Evolutionary conservation across 1,140 invertebrate species (phyloP).

Genomic region (Caenorhabditis briggsae): DNA sequence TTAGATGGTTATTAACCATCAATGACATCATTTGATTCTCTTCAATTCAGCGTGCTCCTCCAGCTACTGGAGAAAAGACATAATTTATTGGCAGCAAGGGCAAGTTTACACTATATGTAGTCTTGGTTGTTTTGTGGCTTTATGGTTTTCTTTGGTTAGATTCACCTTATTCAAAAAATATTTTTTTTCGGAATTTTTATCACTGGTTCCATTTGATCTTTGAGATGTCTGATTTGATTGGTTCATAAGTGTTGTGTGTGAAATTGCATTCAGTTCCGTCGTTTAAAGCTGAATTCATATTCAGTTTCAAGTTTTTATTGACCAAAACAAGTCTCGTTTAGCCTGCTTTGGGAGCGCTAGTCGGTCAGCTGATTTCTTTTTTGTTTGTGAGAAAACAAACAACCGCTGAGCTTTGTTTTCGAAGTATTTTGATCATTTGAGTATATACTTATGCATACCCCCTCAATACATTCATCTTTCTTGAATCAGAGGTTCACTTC

Average conservation of each 20-base stretch:
- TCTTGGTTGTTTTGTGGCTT: not conserved
- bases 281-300: too few relatives aligned
- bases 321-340: too few relatives aligned
- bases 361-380: not conserved
- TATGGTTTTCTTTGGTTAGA: not conserved
- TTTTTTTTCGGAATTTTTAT: not conserved
- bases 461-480: too few relatives aligned
- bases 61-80: constrained; percentile 46
- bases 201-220: not conserved
- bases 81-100: constrained; percentile 12
- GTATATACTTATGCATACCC: too few relatives aligned
- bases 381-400: not conserved
- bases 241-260: not conserved
- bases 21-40: constrained; percentile 57
- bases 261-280: not conserved
- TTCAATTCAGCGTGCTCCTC: constrained; percentile 24
- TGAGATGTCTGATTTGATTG: not conserved
- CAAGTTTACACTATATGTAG: not conserved
- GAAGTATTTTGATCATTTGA: too few relatives aligned
- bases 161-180: not conserved
- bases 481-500: too few relatives aligned
- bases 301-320: too few relatives aligned
- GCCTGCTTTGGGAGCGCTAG: not conserved
- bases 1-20: constrained; percentile 52
- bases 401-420: not conserved